Percentiles rank a stretch among this genome's conserved stretches.
Evolutionary conservation across 2,888 invertebrate genomes (phyloP).

Genomic region (Mesorhabditis spiculigera): DNA sequence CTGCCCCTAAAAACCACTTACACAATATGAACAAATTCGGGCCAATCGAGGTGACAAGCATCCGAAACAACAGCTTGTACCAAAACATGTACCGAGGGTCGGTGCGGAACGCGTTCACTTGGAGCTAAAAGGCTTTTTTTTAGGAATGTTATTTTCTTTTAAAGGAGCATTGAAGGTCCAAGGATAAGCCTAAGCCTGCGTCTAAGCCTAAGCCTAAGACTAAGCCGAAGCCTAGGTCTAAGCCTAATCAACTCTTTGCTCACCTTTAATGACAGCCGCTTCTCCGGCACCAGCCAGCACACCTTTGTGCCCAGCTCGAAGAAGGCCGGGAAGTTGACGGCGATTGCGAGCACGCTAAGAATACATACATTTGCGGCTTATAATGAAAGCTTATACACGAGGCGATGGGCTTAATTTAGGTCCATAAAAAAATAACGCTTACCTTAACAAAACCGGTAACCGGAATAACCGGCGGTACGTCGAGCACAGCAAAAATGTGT

Average conservation of each 20-base stretch:
- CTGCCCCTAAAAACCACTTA: conserved; percentile 14
- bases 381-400: no score
- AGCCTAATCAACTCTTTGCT: background rate
- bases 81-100: conserved; percentile 32
- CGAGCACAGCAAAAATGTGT: conserved; percentile 40
- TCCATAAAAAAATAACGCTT: background rate
- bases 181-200: background rate
- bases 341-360: conserved; percentile 28
- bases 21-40: conserved; percentile 48
- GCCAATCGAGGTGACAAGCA: conserved; percentile 49
- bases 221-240: background rate
- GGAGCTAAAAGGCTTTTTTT: conserved; percentile 21
- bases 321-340: conserved; percentile 48
- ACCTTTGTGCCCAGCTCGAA: conserved; percentile 39
- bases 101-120: conserved; percentile 31
- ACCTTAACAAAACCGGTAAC: conserved; percentile 10
- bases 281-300: conserved; percentile 14
- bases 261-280: conserved; percentile 13
- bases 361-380: no score
- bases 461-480: conserved; percentile 38
- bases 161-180: background rate
- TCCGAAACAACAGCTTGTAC: conserved; percentile 44
- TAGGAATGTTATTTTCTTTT: no score
- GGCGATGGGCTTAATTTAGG: background rate
- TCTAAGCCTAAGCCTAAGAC: background rate